Evolutionary conservation across 2,113 vertebrate genomes (phyloP), one percentile per base, ranked within the genome.

Genomic region (Ahaetulla prasina): DNA sequence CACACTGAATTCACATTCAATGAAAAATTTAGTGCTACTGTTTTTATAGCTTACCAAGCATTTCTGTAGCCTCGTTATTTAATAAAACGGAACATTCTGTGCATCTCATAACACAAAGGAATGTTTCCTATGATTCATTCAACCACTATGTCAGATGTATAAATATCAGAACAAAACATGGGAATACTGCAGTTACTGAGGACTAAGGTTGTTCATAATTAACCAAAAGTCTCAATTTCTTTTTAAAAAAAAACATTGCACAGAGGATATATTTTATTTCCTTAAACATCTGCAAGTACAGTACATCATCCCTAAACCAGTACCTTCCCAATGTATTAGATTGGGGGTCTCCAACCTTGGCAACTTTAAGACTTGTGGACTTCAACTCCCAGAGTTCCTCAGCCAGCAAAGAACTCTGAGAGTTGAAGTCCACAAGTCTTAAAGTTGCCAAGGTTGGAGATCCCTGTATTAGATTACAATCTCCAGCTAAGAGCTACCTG

Each of bases 131-230:
- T 57, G 89, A 90, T 92, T 43, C 35, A 90, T 89, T 80, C 57
- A 43, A 96, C 93, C 16, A 25, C 87, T 94, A 45, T 89, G 93
- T 93, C 39, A 92, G 92, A 92, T 88, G 89, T 30, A 0, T 0
- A 89, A 22, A 87, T 94, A 95, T 47, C 93, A 60, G 89, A 95
- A 94, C 49, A 90, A 88, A 52, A 85, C n/a, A 8, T 68, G 60
- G 60, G 52, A 52, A 90, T 91, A 93, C 94, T 88, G 86, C 55
- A 30, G 25, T 94, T 94, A 93, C 43, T 91, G 91, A 92, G 16
- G n/a, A 84, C 39, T 50, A 95, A 93, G 55, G 87, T 90, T 93
- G 94, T 5, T 43, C 47, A 88, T 50, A 94, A 60, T 91, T 94
- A 95, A 92, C 4, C 91, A 10, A 49, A 55, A 94, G 35, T 23